Percentiles rank a stretch among this genome's conserved stretches.
These are phyloP conservation scores for Palythoa caribaeorum DNA, from an alignment of 92 coral and sea anemone species.

Conservation along the genomic window DNA sequence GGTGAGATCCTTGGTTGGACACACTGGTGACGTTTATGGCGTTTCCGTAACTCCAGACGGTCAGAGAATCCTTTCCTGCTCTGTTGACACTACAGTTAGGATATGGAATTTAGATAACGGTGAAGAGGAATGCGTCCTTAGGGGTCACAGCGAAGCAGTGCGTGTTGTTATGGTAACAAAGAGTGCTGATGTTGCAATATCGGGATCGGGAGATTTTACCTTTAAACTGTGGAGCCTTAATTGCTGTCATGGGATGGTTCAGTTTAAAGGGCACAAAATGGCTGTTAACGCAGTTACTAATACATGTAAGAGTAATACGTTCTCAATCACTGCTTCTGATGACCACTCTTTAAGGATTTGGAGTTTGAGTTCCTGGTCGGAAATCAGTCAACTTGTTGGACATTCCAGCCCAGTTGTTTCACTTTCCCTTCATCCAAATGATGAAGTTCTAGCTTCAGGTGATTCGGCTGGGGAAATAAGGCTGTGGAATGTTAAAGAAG, in stretches of 20 bases:
- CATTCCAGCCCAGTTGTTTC: conserved; percentile 57
- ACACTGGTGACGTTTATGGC: conserved; percentile 65
- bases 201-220: conserved; percentile 69
- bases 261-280: conserved; percentile 55
- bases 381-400: conserved; percentile 47
- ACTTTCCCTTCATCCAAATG: conserved; percentile 54
- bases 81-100: conserved; percentile 58
- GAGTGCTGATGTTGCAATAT: conserved; percentile 48
- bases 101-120: conserved; percentile 65
- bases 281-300: conserved; percentile 53
- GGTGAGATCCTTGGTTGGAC: conserved; percentile 63
- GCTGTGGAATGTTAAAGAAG: conserved; percentile 47
- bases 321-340: conserved; percentile 57
- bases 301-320: conserved; percentile 30
- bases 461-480: conserved; percentile 54
- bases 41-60: conserved; percentile 68
- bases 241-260: conserved; percentile 28
- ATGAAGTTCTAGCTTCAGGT: conserved; percentile 49
- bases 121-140: conserved; percentile 46
- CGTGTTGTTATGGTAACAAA: conserved; percentile 52
- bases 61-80: conserved; percentile 51
- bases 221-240: conserved; percentile 64
- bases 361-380: conserved; percentile 44
- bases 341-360: conserved; percentile 66
- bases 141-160: conserved; percentile 73